Conservation (phyloP, 2,797 vertebrate genomes). For the Sebastolobus altivelis region DNA sequence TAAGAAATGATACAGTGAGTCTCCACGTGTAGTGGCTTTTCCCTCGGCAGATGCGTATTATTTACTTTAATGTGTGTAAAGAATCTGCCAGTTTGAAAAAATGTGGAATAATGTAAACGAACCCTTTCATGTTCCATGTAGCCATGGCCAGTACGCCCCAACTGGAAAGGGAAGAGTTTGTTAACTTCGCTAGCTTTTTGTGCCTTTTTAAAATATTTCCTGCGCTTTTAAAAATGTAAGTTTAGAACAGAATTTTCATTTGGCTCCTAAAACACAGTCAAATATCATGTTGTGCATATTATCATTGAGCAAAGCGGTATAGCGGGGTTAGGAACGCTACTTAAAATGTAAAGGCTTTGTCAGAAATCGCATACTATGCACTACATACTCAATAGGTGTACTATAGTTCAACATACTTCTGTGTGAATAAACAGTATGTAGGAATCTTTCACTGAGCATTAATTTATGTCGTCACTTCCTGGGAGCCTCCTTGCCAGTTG, state of each 20-base stretch:
- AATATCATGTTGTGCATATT: neutral
- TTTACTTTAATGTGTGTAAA: neutral
- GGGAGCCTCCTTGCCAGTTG: too few relatives aligned
- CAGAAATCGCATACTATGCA: too few relatives aligned
- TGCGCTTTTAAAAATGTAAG: neutral
- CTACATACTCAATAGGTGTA: too few relatives aligned
- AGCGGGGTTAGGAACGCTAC: neutral
- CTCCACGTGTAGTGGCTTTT: neutral
- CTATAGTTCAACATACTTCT: too few relatives aligned
- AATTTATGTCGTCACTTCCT: too few relatives aligned
- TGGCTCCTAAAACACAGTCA: neutral
- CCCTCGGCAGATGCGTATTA: neutral
- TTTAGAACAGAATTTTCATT: neutral
- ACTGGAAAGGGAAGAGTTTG: neutral
- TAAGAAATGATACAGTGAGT: neutral
- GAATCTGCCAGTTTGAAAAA: neutral
- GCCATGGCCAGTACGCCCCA: neutral
- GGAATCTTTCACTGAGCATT: too few relatives aligned
- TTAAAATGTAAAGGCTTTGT: neutral
- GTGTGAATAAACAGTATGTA: too few relatives aligned
- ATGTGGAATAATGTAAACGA: conserved; percentile 3
- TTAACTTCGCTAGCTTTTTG: neutral
- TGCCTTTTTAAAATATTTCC: neutral
- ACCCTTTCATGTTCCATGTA: neutral
- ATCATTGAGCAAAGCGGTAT: neutral